Conservation (phyloP, 1,140 invertebrate species). For the Leptopilina clavipes region DNA sequence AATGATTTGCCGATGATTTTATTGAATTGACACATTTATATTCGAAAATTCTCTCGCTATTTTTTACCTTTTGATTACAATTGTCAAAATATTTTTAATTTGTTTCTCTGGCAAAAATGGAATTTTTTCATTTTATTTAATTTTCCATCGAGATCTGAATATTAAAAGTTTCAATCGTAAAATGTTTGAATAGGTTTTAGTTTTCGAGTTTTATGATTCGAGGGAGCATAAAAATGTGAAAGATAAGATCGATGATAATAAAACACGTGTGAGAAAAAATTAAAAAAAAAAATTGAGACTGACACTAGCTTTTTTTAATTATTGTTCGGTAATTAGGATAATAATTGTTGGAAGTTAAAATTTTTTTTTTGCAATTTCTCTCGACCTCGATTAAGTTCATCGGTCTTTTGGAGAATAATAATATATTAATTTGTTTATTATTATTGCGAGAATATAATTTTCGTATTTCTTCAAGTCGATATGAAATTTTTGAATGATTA, state of each 20-base stretch:
- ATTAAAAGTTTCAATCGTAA: too few species aligned
- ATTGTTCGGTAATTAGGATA: background rate
- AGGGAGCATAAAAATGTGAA: background rate
- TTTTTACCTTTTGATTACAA: background rate
- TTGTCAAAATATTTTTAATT: background rate
- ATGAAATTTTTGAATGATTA: too few species aligned
- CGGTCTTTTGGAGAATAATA: slow-evolving; percentile 2
- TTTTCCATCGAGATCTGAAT: too few species aligned
- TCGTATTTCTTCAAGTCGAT: background rate
- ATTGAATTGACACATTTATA: background rate
- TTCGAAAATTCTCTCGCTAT: background rate
- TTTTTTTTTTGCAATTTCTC: background rate
- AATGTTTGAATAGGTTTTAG: background rate
- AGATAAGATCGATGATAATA: slow-evolving; percentile 2
- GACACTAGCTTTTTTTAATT: background rate
- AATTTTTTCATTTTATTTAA: too few species aligned
- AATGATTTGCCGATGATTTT: background rate
- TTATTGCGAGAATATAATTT: background rate
- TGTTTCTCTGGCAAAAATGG: background rate
- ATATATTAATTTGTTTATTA: too few species aligned
- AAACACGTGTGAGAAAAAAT: background rate
- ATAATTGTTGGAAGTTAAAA: background rate
- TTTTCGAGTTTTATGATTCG: background rate
- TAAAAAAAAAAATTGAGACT: background rate
- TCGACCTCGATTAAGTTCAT: slow-evolving; percentile 21